phyloP scores from a whole-genome alignment of 2,797 vertebrate species.

The Anableps anableps region DNA sequence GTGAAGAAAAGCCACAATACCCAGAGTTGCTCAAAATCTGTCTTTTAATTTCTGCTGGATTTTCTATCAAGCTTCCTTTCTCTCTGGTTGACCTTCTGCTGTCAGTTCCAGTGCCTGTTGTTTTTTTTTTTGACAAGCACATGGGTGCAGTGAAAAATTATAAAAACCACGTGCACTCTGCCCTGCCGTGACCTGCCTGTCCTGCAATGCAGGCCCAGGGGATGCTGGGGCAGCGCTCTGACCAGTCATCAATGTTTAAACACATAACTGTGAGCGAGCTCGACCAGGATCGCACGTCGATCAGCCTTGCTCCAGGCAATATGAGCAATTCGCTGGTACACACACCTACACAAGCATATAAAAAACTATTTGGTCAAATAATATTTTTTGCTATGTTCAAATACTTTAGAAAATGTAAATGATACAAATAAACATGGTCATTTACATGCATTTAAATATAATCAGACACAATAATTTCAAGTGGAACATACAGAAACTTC shows the following conservation, averaged over 20 bases:
- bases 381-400: background rate
- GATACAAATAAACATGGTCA: background rate
- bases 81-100: constrained; percentile 50
- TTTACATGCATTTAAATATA: background rate
- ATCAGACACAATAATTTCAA: background rate
- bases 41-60: constrained; percentile 21
- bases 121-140: constrained; percentile 40
- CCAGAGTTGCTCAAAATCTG: constrained; percentile 23
- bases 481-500: background rate
- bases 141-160: constrained; percentile 32
- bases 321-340: constrained; percentile 9
- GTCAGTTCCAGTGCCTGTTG: constrained; percentile 23
- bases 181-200: constrained; percentile 36
- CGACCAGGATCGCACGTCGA: constrained; percentile 33
- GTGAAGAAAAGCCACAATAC: constrained; percentile 24
- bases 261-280: constrained; percentile 12
- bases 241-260: constrained; percentile 42
- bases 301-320: constrained; percentile 41
- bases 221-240: constrained; percentile 45
- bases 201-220: constrained; percentile 20
- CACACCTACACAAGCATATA: constrained; percentile 8
- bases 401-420: constrained; percentile 1
- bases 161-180: constrained; percentile 44
- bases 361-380: background rate
- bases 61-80: constrained; percentile 6